These are phyloP conservation scores for Etheostoma cragini DNA, from an alignment of 2,113 vertebrate species.

Conservation along the genomic window DNA sequence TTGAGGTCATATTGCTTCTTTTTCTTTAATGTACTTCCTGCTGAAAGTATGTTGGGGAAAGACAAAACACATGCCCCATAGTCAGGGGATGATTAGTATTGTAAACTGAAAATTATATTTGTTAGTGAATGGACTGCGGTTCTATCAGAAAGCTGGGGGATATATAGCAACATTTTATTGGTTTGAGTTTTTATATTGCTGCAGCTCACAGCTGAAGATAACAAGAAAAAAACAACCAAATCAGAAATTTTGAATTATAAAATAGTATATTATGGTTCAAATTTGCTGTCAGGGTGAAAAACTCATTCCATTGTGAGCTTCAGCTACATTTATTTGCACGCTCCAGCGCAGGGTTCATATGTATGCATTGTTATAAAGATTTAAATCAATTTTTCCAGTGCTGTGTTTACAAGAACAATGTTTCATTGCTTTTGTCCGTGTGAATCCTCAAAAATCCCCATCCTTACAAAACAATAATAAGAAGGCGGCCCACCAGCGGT, in stretches of 20 bases:
- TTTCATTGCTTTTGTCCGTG: conserved; percentile 71
- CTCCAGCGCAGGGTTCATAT: conserved; percentile 39
- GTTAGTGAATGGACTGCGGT: neutral
- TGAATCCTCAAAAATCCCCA: conserved; percentile 74
- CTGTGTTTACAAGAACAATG: conserved; percentile 73
- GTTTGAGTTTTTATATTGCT: neutral
- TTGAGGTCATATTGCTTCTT: neutral
- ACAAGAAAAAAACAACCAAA: conserved; percentile 15
- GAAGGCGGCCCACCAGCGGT: conserved; percentile 72
- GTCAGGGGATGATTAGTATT: neutral
- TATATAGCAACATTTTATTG: neutral
- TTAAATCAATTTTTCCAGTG: conserved; percentile 60
- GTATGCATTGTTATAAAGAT: conserved; percentile 69
- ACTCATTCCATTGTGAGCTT: conserved; percentile 21
- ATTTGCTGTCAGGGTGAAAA: conserved; percentile 7
- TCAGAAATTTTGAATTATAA: neutral
- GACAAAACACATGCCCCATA: neutral
- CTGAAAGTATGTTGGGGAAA: conserved; percentile 1
- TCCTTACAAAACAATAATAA: conserved; percentile 81
- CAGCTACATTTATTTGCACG: conserved; percentile 13
- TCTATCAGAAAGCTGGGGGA: neutral
- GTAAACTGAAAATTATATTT: neutral
- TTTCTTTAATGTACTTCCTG: conserved; percentile 8
- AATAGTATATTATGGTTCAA: neutral
- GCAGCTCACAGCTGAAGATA: neutral